A percentile compares a stretch with the other conserved stretches of the same genome.
These are phyloP conservation scores for Nomada fabriciana DNA, from an alignment of 2,888 invertebrate genomes.

Conservation along the genomic window DNA sequence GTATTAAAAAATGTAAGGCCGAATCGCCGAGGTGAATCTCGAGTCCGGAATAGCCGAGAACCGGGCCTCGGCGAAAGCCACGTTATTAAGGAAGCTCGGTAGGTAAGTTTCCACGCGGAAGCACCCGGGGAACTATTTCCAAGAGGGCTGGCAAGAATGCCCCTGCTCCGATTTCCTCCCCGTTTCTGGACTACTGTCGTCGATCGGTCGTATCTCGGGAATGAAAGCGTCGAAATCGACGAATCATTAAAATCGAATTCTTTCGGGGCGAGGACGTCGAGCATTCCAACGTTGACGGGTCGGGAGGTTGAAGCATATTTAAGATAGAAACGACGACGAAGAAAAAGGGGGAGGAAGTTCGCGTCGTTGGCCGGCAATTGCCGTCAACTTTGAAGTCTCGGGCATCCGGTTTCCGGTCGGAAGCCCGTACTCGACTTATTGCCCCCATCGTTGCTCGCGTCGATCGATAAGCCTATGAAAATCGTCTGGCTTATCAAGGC, in stretches of 20 bases:
- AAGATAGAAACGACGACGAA: constrained; percentile 49
- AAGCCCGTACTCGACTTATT: constrained; percentile 67
- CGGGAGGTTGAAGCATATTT: constrained; percentile 42
- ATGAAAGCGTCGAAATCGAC: constrained; percentile 62
- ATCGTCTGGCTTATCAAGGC: constrained; percentile 39
- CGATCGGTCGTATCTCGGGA: constrained; percentile 47
- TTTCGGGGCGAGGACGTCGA: constrained; percentile 56
- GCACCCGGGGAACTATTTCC: constrained; percentile 54
- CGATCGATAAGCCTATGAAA: constrained; percentile 29
- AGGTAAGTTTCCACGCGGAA: constrained; percentile 51
- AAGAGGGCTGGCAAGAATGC: constrained; percentile 47
- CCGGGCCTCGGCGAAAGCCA: constrained; percentile 30
- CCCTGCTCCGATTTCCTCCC: constrained; percentile 16
- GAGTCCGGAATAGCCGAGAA: constrained; percentile 32
- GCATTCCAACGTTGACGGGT: constrained; percentile 26
- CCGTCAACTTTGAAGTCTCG: constrained; percentile 66
- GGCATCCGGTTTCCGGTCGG: constrained; percentile 56
- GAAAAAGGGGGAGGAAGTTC: neutral
- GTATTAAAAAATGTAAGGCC: constrained; percentile 32
- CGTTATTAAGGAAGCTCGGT: constrained; percentile 60
- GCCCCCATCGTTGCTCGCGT: constrained; percentile 24
- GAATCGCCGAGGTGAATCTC: constrained; percentile 2
- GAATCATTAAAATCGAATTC: constrained; percentile 78
- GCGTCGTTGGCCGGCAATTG: constrained; percentile 69
- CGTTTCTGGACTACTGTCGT: constrained; percentile 1